phyloP scores from a whole-genome alignment of 2,797 vertebrate genomes.

The Phataginus tetradactyla region DNA sequence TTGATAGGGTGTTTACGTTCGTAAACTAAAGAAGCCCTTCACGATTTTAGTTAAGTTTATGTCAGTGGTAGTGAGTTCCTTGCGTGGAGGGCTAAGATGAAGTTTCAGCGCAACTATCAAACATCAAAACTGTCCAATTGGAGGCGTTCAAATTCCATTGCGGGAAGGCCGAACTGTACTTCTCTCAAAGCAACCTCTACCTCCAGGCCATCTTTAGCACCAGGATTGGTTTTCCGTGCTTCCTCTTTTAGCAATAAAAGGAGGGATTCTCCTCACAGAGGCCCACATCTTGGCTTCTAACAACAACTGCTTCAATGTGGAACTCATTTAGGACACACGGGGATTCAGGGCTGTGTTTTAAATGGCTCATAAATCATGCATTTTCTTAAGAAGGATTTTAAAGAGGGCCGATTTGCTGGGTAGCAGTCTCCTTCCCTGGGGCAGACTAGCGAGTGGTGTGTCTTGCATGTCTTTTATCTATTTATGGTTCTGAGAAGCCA shows the following conservation, averaged over 20 bases:
- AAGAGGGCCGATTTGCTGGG: constrained; percentile 19
- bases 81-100: not conserved
- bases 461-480: not conserved
- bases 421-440: not conserved
- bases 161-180: not conserved
- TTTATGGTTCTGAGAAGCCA: not conserved
- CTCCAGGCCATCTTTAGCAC: constrained; percentile 8
- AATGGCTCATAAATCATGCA: constrained; percentile 79
- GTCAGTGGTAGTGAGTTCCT: not conserved
- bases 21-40: not conserved
- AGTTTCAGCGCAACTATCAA: not conserved
- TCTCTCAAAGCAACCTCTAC: constrained; percentile 42
- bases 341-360: constrained; percentile 65
- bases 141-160: not conserved
- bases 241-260: not conserved
- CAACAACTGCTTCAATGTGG: constrained; percentile 52
- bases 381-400: constrained; percentile 76
- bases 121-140: not conserved
- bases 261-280: not conserved
- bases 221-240: constrained; percentile 46
- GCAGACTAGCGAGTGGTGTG: not conserved
- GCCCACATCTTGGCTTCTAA: constrained; percentile 38
- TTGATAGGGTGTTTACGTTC: not conserved
- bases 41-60: not conserved
- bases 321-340: constrained; percentile 31